Evolutionary conservation across 2,113 vertebrate species (phyloP), one percentile per base, ranked within the genome.

Genomic region (Corythaeola cristata): DNA sequence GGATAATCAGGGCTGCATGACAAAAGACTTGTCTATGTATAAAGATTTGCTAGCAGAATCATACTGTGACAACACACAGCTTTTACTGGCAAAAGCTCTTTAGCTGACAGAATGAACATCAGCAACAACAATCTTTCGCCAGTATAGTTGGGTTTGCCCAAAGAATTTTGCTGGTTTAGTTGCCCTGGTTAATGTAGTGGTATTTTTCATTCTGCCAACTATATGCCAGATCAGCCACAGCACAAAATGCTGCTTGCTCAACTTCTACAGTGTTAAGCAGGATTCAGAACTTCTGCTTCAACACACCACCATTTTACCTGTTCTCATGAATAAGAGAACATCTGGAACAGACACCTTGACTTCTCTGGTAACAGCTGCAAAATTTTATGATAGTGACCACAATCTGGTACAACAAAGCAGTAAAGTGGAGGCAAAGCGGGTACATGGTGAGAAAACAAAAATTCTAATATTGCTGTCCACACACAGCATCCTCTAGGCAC

Each of bases 151-250:
- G 12, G 83, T 67, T 71, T 82, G 28, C 28, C 39, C 28, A 19
- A 89, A 75, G 50, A 91, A 58, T 93, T 91, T 71, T 91, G 35
- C 62, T 75, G 56, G 45, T 26, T 78, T 79, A 66, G 41, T 53
- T 3, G 1, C 30, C 50, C 0, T 39, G 32, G 24, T 44, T 67
- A 79, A 35, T 2, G 18, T 1, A 45, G 20, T 17, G 15, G 27
- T 53, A 41, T 47, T 82, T 55, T 63, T 69, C 9, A 55, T 74
- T 28, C 32, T 71, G 39, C 24, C 26, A 74, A 49, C 11, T 30
- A 15, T 6, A 12, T 6, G 19, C 35, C 41, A 69, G 32, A 66
- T 35, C 45, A 79, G 21, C 30, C 32, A 22, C 9, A 85, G 32
- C 45, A 78, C 6, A 12, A 33, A 77, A 66, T 30, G 56, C 39